Base-by-base conservation (phyloP, 2,113 vertebrate genomes). In the Paradisaea rubra region DNA sequence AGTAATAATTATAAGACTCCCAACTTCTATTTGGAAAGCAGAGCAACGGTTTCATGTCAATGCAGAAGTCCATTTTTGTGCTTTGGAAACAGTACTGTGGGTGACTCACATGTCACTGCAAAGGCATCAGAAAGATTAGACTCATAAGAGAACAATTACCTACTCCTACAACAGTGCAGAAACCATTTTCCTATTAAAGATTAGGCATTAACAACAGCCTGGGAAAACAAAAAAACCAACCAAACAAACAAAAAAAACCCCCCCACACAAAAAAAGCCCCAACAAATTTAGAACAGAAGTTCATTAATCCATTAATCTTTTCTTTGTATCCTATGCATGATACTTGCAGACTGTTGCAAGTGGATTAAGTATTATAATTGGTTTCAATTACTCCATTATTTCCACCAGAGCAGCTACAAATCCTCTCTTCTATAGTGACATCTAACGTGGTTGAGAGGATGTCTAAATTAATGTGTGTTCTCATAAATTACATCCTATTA, bases 261-360 rank as follows among this genome's bases (percentile, higher is more conserved):
- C 8, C 11, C 8, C 11, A 8, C 7, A 49, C 22, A 49, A 50
- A 50, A 25, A 50, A 50, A 50, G 8, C 24, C 33, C 33, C 30
- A 53, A 63, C n/a, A 56, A 77, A 83, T 53, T 57, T 59, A 60
- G 23, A 91, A 69, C 31, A 37, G 49, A 57, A 66, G 13, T 95
- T 96, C 86, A 94, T 95, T 96, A 91, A 94, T 91, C 66, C 89
- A 93, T 95, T 96, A 93, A 94, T 91, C 59, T 95, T 88, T 74
- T 25, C 15, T 73, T n/a, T 41, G 25, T 44, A 57, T 53, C 69
- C 42, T 15, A 13, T 56, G 45, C 41, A 71, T 88, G 82, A 89
- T 69, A 35, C 20, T 91, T 63, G 23, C 59, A 93, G 86, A 73
- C 28, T 78, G 63, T 82, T 97, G 35, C 69, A 97, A 95, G 93